Conservation (phyloP, 1,140 invertebrate genomes). For the Aphidius ervi region DNA sequence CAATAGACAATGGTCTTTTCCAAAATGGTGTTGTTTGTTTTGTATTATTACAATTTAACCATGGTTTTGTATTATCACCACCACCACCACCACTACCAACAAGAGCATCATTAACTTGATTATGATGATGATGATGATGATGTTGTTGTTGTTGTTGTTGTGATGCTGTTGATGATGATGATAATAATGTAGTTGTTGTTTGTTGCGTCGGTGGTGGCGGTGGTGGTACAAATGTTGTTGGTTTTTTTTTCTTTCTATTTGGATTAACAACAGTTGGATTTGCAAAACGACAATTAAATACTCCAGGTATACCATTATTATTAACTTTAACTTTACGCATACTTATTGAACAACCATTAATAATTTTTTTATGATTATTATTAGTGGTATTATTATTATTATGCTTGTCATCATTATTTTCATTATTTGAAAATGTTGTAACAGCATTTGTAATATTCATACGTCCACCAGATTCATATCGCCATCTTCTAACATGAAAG, state of each 20-base stretch:
- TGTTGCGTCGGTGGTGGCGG: constrained; percentile 53
- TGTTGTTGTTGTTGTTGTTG: neutral
- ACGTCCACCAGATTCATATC: constrained; percentile 63
- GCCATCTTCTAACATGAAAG: constrained; percentile 64
- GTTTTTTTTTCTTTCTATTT: constrained; percentile 85
- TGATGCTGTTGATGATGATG: neutral
- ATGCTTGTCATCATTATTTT: constrained; percentile 42
- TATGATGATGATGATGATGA: no score
- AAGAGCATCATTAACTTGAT: no score
- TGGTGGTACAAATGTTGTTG: constrained; percentile 78
- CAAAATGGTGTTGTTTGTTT: constrained; percentile 68
- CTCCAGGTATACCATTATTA: constrained; percentile 69
- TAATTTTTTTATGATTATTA: constrained; percentile 39
- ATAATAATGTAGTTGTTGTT: neutral
- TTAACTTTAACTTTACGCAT: constrained; percentile 44
- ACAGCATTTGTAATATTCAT: constrained; percentile 45
- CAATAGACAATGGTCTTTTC: constrained; percentile 67
- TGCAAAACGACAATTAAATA: constrained; percentile 83
- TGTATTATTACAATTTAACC: constrained; percentile 38
- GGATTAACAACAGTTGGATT: constrained; percentile 62
- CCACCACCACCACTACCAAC: neutral
- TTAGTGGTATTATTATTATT: constrained; percentile 27
- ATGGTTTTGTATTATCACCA: constrained; percentile 39
- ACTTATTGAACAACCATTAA: constrained; percentile 27
- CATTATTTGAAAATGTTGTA: constrained; percentile 40